A percentile compares a stretch with the other conserved stretches of the same genome.
These are phyloP conservation scores for Oreotrochilus melanogaster DNA, from an alignment of 2,113 vertebrate genomes.

Conservation along the genomic window DNA sequence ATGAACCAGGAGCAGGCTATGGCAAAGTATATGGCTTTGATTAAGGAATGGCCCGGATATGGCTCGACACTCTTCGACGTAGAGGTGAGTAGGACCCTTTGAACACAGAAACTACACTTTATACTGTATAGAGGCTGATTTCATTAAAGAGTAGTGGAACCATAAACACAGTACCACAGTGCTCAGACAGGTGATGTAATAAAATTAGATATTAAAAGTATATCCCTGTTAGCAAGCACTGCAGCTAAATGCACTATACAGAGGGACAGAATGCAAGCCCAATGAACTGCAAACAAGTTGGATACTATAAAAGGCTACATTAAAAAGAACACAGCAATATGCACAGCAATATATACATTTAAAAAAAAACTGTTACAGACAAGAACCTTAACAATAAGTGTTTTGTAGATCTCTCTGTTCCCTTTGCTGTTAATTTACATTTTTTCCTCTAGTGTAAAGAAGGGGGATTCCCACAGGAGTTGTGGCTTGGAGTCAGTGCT, in stretches of 20 bases:
- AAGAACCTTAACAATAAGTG: not conserved
- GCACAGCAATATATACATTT: not conserved
- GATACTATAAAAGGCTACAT: not conserved
- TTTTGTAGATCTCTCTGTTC: not conserved
- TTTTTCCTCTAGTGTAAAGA: slow-evolving; percentile 83
- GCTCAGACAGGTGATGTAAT: not conserved
- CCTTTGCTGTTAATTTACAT: not conserved
- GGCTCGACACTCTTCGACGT: slow-evolving; percentile 95
- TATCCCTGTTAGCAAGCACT: not conserved
- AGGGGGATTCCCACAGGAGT: slow-evolving; percentile 88
- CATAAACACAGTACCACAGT: not conserved
- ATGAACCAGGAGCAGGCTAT: slow-evolving; percentile 93
- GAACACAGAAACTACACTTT: not conserved
- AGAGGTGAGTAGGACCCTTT: slow-evolving; percentile 77
- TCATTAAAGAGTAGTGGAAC: not conserved
- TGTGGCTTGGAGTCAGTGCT: slow-evolving; percentile 93
- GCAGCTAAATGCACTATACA: not conserved
- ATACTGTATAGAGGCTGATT: not conserved
- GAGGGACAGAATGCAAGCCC: not conserved
- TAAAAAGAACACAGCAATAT: not conserved
- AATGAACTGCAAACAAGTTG: not conserved
- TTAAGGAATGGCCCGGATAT: slow-evolving; percentile 95
- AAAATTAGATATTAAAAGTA: not conserved
- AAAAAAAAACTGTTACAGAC: not conserved
- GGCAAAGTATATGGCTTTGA: slow-evolving; percentile 92